Percentiles rank a stretch among this genome's conserved stretches.
Conservation (phyloP, 2,888 invertebrate species). For the Mantis religiosa region DNA sequence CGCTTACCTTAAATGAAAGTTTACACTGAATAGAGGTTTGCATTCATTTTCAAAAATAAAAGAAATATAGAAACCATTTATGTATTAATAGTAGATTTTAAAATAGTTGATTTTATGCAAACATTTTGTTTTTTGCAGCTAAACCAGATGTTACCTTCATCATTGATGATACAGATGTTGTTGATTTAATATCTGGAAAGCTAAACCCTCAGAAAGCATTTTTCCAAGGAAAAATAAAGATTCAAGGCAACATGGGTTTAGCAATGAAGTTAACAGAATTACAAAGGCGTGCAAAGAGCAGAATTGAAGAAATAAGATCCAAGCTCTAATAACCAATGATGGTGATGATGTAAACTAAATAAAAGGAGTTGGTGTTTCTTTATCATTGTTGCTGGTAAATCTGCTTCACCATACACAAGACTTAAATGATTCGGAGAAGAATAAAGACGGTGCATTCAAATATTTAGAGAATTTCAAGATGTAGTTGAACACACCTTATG, state of each 20-base stretch:
- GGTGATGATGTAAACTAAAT: background rate
- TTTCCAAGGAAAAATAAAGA: conserved; percentile 93
- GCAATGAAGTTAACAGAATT: conserved; percentile 90
- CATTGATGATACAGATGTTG: conserved; percentile 83
- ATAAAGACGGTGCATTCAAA: no score
- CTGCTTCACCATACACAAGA: no score
- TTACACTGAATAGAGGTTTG: no score
- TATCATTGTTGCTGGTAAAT: background rate
- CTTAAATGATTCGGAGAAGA: no score
- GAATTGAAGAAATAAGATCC: conserved; percentile 68
- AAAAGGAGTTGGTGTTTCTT: background rate
- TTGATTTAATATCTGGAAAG: conserved; percentile 83
- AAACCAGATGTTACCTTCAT: conserved; percentile 89
- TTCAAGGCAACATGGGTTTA: conserved; percentile 94
- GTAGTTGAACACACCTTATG: no score
- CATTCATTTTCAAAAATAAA: no score
- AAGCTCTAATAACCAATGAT: conserved; percentile 53
- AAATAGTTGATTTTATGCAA: background rate
- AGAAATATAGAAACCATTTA: no score
- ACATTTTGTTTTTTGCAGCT: conserved; percentile 46
- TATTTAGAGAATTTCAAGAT: no score
- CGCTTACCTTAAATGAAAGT: no score
- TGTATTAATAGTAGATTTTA: background rate
- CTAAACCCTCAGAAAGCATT: conserved; percentile 93
- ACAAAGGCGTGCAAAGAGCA: conserved; percentile 67